Base-by-base conservation (phyloP, 2,113 vertebrate species). In the Hepsetus odoe region DNA sequence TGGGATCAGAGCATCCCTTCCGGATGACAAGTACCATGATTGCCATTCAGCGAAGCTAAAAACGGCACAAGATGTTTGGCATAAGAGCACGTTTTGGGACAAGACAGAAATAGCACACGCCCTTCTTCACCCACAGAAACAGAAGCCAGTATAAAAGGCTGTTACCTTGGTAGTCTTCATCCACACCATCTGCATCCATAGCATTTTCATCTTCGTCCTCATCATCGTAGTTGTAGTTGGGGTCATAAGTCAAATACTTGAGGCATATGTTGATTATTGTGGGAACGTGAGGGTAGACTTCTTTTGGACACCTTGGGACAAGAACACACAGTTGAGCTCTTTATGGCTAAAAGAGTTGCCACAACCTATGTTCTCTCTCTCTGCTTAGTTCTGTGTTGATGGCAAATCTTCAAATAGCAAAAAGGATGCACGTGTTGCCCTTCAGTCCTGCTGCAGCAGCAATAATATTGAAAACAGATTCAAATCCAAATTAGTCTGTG, bases 171-270 rank as follows among this genome's bases (percentile, higher is more conserved):
- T 99, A 98, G 83, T 99, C 98, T 84, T 99, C 98, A 69, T 98
- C 98, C 55, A 92, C 95, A 62, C 96, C 97, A 83, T 98, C 97
- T 2, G 97, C 96, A 85, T 98, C 97, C 96, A 98, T 98, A 49
- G 97, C 96, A 83, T 98, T 98, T 89, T 98, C 98, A 80, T 99
- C 98, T 90, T 99, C 97, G 73, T 99, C 97, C 86, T 99, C 98
- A 59, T 99, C 97, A 79, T 99, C 98, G 32, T 98, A 99, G 94
- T 99, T 99, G 83, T 99, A 99, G 93, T 98, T 99, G 59, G 98
- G 98, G 92, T 99, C 97, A 76, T 99, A 99, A 33, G 98, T 98
- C 91, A 99, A 92, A 90, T 99, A 99, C 76, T 97, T 98, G 77
- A 99, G 95, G 90, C 98, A 98, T 90, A 98, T 96, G 84, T 96